Percentiles rank a stretch among this genome's conserved stretches.
phyloP scores from a whole-genome alignment of 2,113 vertebrate genomes.

The Circaetus cinerascens region DNA sequence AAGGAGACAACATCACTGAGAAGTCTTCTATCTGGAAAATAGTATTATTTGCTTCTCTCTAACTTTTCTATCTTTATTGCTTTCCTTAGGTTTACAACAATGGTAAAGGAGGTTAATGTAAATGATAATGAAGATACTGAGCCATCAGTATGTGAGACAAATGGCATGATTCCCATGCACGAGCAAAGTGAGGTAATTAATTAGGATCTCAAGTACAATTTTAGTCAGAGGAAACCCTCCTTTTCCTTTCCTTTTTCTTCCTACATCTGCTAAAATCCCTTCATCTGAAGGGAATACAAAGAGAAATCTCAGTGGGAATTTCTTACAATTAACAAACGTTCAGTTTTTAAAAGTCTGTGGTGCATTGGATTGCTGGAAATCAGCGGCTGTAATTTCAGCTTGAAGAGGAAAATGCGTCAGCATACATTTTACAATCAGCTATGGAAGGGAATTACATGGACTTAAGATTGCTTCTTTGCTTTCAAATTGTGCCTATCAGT shows the following conservation, averaged over 20 bases:
- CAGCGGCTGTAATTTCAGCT: neutral
- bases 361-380: neutral
- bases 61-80: neutral
- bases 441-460: neutral
- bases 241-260: neutral
- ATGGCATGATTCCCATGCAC: neutral
- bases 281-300: neutral
- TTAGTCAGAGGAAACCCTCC: neutral
- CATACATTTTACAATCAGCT: neutral
- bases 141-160: neutral
- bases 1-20: neutral
- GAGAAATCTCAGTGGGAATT: neutral
- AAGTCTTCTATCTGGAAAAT: neutral
- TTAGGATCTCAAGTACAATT: neutral
- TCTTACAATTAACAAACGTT: neutral
- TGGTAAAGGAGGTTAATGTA: slow-evolving; percentile 34
- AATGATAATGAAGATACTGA: neutral
- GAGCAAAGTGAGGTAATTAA: slow-evolving; percentile 54
- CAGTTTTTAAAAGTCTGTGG: neutral
- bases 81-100: slow-evolving; percentile 33
- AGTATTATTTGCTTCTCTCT: neutral
- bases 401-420: neutral
- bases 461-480: neutral
- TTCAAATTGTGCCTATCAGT: neutral
- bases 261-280: neutral